Evolutionary conservation across 2,113 vertebrate genomes (phyloP).

Genomic region (Hyperopisus bebe): DNA sequence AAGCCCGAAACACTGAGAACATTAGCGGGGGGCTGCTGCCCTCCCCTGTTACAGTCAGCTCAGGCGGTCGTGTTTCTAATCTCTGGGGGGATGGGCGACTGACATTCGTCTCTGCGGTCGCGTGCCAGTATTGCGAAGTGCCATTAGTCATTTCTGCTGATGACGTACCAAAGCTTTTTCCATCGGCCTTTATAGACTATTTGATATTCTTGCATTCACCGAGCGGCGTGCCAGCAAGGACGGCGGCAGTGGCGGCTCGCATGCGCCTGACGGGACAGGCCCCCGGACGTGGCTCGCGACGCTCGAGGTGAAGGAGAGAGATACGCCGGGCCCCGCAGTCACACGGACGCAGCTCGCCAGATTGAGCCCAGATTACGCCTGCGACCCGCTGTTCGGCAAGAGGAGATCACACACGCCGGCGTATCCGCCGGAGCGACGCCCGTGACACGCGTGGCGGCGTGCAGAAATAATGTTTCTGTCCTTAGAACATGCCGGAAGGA

Average conservation of each 20-base stretch:
- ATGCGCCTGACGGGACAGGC: neutral
- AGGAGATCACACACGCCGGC: constrained; percentile 12
- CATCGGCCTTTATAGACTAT: neutral
- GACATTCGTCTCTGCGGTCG: neutral
- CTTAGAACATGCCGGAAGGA: neutral
- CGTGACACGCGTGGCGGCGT: neutral
- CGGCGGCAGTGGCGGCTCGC: neutral
- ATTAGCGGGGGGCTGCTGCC: neutral
- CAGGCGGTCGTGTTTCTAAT: constrained; percentile 26
- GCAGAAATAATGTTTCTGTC: neutral
- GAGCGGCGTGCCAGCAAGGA: neutral
- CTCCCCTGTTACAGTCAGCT: neutral
- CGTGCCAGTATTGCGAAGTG: neutral
- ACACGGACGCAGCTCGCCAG: neutral
- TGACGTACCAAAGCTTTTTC: neutral
- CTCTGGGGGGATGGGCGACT: neutral
- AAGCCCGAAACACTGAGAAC: constrained; percentile 24
- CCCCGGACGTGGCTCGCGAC: neutral
- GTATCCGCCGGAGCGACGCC: neutral
- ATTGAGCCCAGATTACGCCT: constrained; percentile 18
- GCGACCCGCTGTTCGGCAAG: constrained; percentile 12
- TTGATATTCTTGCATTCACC: neutral
- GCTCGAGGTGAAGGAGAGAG: neutral
- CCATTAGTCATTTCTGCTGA: constrained; percentile 16
- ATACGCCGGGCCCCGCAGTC: neutral